phyloP scores from a whole-genome alignment of 1,140 invertebrate species.

The Atopsyche davidsoni region DNA sequence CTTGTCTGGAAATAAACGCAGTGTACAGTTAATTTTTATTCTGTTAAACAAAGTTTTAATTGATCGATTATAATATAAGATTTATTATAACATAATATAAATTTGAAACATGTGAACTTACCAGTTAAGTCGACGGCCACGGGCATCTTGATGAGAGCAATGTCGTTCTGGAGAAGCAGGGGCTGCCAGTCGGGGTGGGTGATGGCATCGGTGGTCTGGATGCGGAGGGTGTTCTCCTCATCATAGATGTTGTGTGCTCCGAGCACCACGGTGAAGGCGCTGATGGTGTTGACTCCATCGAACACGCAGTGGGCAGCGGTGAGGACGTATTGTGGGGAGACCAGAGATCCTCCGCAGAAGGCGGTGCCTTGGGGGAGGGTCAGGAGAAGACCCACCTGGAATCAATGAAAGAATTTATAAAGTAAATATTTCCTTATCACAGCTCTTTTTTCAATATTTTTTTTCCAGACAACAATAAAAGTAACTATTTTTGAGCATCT shows the following conservation, averaged over 20 bases:
- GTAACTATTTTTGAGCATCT: too few species aligned
- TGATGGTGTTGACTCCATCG: conserved; percentile 23
- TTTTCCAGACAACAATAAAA: too few species aligned
- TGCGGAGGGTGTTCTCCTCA: conserved; percentile 37
- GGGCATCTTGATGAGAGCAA: conserved; percentile 51
- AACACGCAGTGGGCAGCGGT: conserved; percentile 56
- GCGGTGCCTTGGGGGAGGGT: conserved; percentile 33
- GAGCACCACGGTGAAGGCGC: conserved; percentile 36
- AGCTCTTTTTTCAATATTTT: too few species aligned
- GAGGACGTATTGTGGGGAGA: conserved; percentile 49
- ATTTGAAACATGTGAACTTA: conserved; percentile 28
- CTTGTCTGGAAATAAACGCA: conserved; percentile 38
- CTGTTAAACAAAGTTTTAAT: conserved; percentile 1
- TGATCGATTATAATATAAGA: background rate
- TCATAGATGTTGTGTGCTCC: conserved; percentile 47
- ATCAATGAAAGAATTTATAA: too few species aligned
- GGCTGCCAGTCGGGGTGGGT: conserved; percentile 47
- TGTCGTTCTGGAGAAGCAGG: conserved; percentile 44
- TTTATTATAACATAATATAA: conserved; percentile 1
- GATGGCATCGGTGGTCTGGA: conserved; percentile 38
- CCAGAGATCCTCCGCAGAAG: conserved; percentile 57
- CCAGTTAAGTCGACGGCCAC: conserved; percentile 44
- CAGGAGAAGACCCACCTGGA: conserved; percentile 25
- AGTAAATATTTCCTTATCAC: too few species aligned
- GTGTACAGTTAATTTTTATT: background rate